Conservation (phyloP, 2,888 invertebrate genomes). For the Agonopterix heracliana region DNA sequence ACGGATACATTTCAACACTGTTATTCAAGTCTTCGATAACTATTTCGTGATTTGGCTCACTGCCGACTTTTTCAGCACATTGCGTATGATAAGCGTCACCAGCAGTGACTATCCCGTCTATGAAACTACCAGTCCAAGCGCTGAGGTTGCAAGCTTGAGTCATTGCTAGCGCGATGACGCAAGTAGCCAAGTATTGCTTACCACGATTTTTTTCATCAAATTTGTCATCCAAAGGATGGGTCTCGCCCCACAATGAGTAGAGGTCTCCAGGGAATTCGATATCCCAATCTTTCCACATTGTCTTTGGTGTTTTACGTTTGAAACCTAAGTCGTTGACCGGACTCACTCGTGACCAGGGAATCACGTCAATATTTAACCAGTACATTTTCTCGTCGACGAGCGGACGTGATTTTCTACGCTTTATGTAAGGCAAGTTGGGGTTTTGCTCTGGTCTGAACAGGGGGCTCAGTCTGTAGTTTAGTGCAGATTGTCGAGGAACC, state of each 20-base stretch:
- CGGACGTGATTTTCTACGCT: slow-evolving; percentile 38
- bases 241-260: slow-evolving; percentile 80
- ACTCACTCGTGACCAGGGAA: slow-evolving; percentile 63
- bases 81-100: slow-evolving; percentile 77
- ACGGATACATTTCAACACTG: slow-evolving; percentile 75
- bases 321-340: slow-evolving; percentile 53
- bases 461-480: slow-evolving; percentile 61
- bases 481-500: slow-evolving; percentile 64
- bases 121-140: slow-evolving; percentile 78
- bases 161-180: slow-evolving; percentile 77
- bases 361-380: slow-evolving; percentile 54
- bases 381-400: slow-evolving; percentile 69
- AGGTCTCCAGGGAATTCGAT: slow-evolving; percentile 81
- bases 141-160: slow-evolving; percentile 74
- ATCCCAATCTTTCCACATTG: slow-evolving; percentile 80
- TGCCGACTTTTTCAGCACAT: slow-evolving; percentile 58
- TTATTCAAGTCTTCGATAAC: slow-evolving; percentile 72
- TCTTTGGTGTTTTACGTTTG: slow-evolving; percentile 42
- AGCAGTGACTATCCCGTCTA: slow-evolving; percentile 78
- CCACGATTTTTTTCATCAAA: slow-evolving; percentile 75
- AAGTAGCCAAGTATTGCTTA: slow-evolving; percentile 78
- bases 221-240: slow-evolving; percentile 77
- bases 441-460: slow-evolving; percentile 58
- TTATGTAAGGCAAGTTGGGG: slow-evolving; percentile 53
- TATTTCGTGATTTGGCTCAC: slow-evolving; percentile 73